phyloP scores from a whole-genome alignment of 2,888 invertebrate species.

The Cosmorhoe ocellata region DNA sequence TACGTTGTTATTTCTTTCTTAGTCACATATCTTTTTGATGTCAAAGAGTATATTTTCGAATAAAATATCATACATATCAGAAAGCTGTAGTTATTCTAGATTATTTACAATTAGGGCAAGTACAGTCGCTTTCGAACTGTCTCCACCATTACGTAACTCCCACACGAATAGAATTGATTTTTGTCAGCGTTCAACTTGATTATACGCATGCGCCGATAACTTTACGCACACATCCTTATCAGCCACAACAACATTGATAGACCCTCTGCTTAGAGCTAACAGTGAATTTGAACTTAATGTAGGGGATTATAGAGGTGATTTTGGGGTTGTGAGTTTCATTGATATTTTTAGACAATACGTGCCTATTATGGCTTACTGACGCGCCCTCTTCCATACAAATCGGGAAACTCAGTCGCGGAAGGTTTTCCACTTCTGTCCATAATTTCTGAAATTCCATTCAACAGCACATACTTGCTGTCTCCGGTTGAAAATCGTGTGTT shows the following conservation, averaged over 20 bases:
- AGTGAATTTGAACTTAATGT: conserved; percentile 36
- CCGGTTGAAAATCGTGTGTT: conserved; percentile 42
- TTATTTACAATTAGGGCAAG: conserved; percentile 59
- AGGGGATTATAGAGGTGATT: conserved; percentile 27
- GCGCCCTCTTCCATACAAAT: conserved; percentile 80
- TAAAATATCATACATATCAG: background rate
- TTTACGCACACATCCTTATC: conserved; percentile 55
- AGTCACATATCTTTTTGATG: no score
- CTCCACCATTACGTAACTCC: conserved; percentile 75
- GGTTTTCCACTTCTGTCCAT: conserved; percentile 68
- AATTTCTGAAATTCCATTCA: conserved; percentile 66
- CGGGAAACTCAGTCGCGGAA: conserved; percentile 68
- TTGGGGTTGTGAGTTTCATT: conserved; percentile 31
- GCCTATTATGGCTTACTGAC: conserved; percentile 64
- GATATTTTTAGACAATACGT: conserved; percentile 78
- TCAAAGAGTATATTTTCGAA: background rate
- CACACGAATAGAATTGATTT: conserved; percentile 77
- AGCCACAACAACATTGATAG: conserved; percentile 48
- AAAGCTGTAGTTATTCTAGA: conserved; percentile 26
- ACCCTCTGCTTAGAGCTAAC: conserved; percentile 27
- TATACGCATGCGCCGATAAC: conserved; percentile 69
- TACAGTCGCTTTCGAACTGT: conserved; percentile 59
- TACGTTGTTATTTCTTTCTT: no score
- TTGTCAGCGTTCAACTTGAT: conserved; percentile 58
- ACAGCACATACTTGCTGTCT: conserved; percentile 46